Evolutionary conservation across 2,888 invertebrate genomes (phyloP).

Genomic region (Agrilus mali): DNA sequence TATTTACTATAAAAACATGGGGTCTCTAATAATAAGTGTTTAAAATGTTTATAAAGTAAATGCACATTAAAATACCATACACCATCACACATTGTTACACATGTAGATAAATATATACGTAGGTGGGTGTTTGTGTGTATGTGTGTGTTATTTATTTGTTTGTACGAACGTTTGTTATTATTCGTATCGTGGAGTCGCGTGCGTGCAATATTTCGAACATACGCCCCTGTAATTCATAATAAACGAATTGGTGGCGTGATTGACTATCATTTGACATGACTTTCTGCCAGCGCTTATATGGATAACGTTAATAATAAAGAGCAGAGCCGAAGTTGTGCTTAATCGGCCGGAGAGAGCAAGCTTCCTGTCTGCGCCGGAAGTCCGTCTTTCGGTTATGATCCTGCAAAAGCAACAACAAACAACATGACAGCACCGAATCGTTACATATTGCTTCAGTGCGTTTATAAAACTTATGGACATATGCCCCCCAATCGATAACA

Average conservation of each 20-base stretch:
- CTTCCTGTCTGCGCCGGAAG: conserved; percentile 27
- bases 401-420: too few species aligned
- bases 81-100: too few species aligned
- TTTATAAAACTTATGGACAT: too few species aligned
- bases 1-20: too few species aligned
- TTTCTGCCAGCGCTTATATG: conserved; percentile 6
- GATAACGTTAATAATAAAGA: conserved; percentile 20
- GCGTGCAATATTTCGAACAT: conserved; percentile 25
- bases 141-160: background rate
- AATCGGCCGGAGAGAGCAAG: conserved; percentile 27
- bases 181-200: conserved; percentile 21
- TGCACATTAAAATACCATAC: too few species aligned
- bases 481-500: too few species aligned
- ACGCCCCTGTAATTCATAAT: conserved; percentile 28
- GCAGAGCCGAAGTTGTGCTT: conserved; percentile 17
- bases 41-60: too few species aligned
- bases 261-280: conserved; percentile 25
- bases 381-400: conserved; percentile 24
- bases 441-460: too few species aligned
- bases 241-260: conserved; percentile 27
- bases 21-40: too few species aligned
- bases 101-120: too few species aligned
- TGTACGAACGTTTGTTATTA: conserved; percentile 20
- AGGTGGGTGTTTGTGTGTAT: too few species aligned
- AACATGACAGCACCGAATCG: too few species aligned